phyloP scores from a whole-genome alignment of 2,888 invertebrate genomes.

The Chaetogeoica ovagalla region DNA sequence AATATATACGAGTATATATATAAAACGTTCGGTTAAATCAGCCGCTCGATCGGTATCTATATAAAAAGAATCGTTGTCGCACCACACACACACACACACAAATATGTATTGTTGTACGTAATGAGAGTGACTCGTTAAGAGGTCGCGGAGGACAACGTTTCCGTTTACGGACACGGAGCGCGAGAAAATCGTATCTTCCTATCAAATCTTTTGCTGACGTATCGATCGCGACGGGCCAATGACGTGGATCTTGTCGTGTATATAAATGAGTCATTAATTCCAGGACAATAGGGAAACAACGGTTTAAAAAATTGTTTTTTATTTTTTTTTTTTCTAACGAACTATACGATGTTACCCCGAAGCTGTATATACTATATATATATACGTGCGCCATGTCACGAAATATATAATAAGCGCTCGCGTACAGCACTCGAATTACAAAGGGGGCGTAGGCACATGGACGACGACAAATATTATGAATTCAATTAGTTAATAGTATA shows the following conservation, averaged over 20 bases:
- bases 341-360: neutral
- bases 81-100: no score
- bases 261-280: constrained; percentile 34
- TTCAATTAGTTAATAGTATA: no score
- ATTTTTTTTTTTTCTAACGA: neutral
- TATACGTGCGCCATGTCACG: neutral
- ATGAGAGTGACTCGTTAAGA: constrained; percentile 49
- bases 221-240: neutral
- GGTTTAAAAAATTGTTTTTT: constrained; percentile 39
- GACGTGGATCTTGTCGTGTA: neutral
- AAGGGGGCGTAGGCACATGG: no score
- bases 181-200: constrained; percentile 44
- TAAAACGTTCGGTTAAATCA: no score
- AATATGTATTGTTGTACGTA: constrained; percentile 19
- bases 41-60: no score
- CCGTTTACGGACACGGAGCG: constrained; percentile 46
- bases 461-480: no score
- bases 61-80: no score
- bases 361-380: no score
- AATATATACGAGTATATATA: no score
- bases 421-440: neutral
- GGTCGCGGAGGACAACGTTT: constrained; percentile 43
- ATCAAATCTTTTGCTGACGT: constrained; percentile 22
- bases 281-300: constrained; percentile 45
- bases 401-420: neutral